Percentiles rank a stretch among this genome's conserved stretches.
Conservation (phyloP, 2,797 vertebrate species). For the Ispidina picta region DNA sequence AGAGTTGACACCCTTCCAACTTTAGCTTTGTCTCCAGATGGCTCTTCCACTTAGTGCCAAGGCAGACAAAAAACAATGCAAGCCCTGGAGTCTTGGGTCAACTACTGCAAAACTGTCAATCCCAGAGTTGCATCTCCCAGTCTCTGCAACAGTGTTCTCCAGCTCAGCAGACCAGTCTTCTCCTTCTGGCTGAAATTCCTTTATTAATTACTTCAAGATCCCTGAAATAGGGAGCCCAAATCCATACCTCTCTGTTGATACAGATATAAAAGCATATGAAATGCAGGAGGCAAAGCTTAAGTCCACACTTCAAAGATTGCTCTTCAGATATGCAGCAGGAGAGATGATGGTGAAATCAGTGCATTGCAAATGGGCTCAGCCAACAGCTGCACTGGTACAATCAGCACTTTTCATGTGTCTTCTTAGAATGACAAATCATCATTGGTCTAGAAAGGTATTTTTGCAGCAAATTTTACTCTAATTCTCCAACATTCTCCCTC, state of each 20-base stretch:
- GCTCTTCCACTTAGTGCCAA: background rate
- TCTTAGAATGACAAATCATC: background rate
- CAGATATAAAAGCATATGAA: background rate
- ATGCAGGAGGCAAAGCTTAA: background rate
- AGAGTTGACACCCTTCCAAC: background rate
- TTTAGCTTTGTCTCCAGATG: conserved; percentile 9
- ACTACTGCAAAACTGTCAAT: background rate
- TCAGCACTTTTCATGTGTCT: background rate
- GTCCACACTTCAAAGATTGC: background rate
- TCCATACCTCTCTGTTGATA: background rate
- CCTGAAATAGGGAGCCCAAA: background rate
- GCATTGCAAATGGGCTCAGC: background rate
- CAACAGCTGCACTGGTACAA: background rate
- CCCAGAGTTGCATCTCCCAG: background rate
- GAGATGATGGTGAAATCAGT: background rate
- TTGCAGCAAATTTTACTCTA: background rate
- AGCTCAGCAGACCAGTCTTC: background rate
- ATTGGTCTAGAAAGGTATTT: background rate
- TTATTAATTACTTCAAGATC: background rate
- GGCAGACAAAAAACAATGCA: conserved; percentile 3
- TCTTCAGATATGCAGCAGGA: background rate
- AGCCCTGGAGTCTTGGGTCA: background rate
- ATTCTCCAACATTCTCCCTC: background rate
- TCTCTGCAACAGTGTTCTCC: background rate
- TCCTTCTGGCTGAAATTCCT: background rate